Base-by-base conservation (phyloP, 1,140 invertebrate species). In the Drosophila hydei region DNA sequence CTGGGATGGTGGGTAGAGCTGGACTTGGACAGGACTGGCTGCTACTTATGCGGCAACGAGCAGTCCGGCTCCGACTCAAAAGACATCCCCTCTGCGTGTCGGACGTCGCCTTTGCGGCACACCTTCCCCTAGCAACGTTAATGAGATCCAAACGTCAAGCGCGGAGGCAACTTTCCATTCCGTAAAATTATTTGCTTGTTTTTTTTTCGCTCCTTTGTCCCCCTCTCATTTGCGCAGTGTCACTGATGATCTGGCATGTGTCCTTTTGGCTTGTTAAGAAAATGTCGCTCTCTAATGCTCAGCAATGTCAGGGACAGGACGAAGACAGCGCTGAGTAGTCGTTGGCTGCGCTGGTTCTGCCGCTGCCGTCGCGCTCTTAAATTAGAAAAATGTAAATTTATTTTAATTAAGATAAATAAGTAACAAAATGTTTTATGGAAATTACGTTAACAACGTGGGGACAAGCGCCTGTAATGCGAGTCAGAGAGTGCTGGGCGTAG, bases 331-430 rank as follows among this genome's bases (percentile, higher is more conserved):
- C 58, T 63, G 73, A n/a, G n/a, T n/a, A n/a, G n/a, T n/a, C n/a
- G n/a, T n/a, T 52, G 77, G 69, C 19, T 23, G 19, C 43, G 21
- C 8, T 47, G 64, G 16, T 25, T 48, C 16, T 27, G 48, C 50
- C 45, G 42, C 59, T 64, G 74, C 58, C 81, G 75, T 89, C 72
- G 77, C 78, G 83, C 75, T 79, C 79, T 90, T 80, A 91, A 91
- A 91, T 91, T 91, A 91, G 85, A 91, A 90, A 91, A 91, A 91
- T 91, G 89, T 91, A 91, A 91, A 91, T 91, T 91, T 91, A 91
- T 91, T 91, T 91, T 91, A 91, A 91, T 91, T 91, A 91, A 91
- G 85, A 91, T 89, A 89, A 91, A 91, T 91, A 91, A 91, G 89
- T 89, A 91, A 91, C 89, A 89, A 91, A 90, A 89, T 91, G 89